Conservation (phyloP, 2,888 invertebrate genomes). For the Archips xylosteana region DNA sequence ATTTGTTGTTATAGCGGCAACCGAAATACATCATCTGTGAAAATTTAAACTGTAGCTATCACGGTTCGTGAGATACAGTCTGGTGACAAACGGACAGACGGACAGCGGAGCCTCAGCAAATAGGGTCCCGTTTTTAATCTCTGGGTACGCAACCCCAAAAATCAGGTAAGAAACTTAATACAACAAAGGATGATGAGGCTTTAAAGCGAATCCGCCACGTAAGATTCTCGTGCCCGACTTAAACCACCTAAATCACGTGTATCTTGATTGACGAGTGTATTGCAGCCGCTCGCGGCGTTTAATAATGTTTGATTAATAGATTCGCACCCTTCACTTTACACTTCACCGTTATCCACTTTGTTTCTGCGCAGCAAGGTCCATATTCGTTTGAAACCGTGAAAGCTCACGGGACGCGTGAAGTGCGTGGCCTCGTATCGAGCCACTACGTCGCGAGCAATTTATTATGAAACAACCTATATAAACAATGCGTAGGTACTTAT, state of each 20-base stretch:
- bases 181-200: neutral
- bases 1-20: no score
- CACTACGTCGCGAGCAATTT: neutral
- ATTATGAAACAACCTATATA: slow-evolving; percentile 3
- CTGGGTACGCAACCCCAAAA: no score
- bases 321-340: slow-evolving; percentile 1
- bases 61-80: no score
- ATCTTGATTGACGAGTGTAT: slow-evolving; percentile 28
- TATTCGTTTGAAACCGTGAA: neutral
- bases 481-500: slow-evolving; percentile 10
- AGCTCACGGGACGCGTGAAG: slow-evolving; percentile 3
- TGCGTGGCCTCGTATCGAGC: neutral
- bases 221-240: neutral
- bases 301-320: slow-evolving; percentile 26
- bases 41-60: no score
- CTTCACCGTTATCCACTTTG: neutral
- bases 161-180: no score
- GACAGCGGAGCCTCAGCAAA: no score
- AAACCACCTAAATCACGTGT: slow-evolving; percentile 6
- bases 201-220: neutral
- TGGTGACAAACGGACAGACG: no score
- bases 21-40: no score
- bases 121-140: no score
- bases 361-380: neutral
- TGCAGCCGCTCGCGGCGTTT: slow-evolving; percentile 18